These are phyloP conservation scores for Anthonomus grandis DNA, from an alignment of 1,140 invertebrate species.

Conservation along the genomic window DNA sequence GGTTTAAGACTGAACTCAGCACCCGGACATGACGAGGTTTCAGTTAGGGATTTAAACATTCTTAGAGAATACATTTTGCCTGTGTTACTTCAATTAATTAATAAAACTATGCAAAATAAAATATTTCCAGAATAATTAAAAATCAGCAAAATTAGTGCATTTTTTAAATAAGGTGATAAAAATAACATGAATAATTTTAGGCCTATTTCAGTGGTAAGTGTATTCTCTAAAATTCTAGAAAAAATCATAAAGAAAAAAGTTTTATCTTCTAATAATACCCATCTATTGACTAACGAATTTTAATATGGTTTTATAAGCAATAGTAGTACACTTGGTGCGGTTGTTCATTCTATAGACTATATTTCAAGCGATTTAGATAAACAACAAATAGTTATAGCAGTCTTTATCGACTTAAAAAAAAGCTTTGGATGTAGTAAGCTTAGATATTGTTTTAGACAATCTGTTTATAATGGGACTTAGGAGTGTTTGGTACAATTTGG, in stretches of 20 bases:
- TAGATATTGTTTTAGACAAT: neutral
- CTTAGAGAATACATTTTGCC: neutral
- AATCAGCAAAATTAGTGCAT: neutral
- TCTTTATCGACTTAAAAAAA: too few species aligned
- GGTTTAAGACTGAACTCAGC: neutral
- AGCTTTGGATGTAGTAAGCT: neutral
- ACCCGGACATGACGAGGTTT: neutral
- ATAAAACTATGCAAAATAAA: neutral
- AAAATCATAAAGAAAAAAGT: neutral
- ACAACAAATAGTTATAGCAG: neutral
- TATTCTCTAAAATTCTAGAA: neutral
- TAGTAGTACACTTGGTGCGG: neutral
- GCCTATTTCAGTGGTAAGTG: too few species aligned
- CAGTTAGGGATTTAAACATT: neutral
- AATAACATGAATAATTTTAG: constrained; percentile 1
- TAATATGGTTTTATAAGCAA: constrained; percentile 1
- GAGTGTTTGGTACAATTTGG: constrained; percentile 1
- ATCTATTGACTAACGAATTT: neutral
- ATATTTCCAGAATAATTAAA: constrained; percentile 3
- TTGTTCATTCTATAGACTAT: neutral
- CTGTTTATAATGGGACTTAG: neutral
- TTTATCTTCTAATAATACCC: neutral
- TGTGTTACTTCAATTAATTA: neutral
- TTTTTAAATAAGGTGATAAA: neutral
- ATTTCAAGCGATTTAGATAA: neutral